Conservation (phyloP, 2,888 invertebrate genomes). For the Eudemis profundana region DNA sequence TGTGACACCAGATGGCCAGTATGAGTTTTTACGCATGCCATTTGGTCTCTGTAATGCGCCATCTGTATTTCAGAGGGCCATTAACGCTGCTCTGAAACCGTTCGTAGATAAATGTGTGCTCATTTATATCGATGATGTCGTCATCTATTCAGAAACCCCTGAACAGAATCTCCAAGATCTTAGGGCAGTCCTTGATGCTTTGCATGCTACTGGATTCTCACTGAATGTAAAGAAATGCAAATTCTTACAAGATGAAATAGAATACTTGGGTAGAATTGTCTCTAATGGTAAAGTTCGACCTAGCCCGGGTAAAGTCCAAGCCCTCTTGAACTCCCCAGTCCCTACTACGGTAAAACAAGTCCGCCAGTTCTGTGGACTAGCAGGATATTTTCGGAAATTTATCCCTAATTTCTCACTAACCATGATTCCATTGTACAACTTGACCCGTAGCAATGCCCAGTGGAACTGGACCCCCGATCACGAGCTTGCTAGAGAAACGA, state of each 20-base stretch:
- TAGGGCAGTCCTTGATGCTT: neutral
- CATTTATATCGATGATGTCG: constrained; percentile 3
- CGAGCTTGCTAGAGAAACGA: constrained; percentile 24
- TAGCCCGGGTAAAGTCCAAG: constrained; percentile 34
- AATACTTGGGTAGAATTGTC: constrained; percentile 3
- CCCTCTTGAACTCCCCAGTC: constrained; percentile 30
- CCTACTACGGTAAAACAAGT: constrained; percentile 46
- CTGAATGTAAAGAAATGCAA: too few relatives aligned
- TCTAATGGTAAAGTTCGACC: neutral
- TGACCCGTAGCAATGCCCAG: constrained; percentile 31
- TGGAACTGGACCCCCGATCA: constrained; percentile 43
- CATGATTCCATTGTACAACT: constrained; percentile 38
- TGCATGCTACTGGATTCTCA: neutral
- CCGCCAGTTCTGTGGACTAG: constrained; percentile 48
- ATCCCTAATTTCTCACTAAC: constrained; percentile 39
- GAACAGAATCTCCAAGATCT: neutral
- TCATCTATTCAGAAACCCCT: constrained; percentile 9
- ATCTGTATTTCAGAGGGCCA: too few relatives aligned
- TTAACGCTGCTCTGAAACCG: neutral
- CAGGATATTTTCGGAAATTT: constrained; percentile 48
- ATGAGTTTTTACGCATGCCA: too few relatives aligned
- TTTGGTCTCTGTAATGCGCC: too few relatives aligned
- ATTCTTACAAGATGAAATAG: neutral
- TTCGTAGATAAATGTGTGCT: neutral
- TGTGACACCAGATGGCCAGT: too few relatives aligned